Base-by-base conservation (phyloP, 2,888 invertebrate genomes). In the Philhelius pedissequus region DNA sequence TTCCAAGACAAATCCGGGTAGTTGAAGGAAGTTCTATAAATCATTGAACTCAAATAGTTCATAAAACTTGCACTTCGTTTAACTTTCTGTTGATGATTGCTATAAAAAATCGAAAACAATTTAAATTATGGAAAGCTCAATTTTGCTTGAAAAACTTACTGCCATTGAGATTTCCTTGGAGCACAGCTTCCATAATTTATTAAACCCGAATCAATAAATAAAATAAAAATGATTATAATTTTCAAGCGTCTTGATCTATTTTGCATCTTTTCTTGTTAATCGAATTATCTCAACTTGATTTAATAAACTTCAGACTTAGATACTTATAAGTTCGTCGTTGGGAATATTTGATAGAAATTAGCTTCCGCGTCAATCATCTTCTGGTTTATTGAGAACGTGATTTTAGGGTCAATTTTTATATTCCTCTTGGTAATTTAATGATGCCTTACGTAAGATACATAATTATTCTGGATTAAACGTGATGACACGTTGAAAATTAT, bases 311-410 rank as follows among this genome's bases (percentile, higher is more conserved):
- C 48, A 32, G 25, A 56, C 40, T 27, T 73, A 9, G 62, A 25
- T 73, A 62, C 66, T 73, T 83, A 83, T 83, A 50, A 56, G 43
- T 64, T 78, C 69, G 32, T 78, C 69, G 32, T 22, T 30, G 27
- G 9, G 9, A 27, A 48, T 11, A 7, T 43, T 18, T 18, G 18
- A 43, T 43, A 43, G 1, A 18, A 4, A 18, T 48, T 64, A 22
- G 32, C 64, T 38, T 60, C 52, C 50, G 18, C 30, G 2, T 80
- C 52, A 69, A 75, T 58, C 54, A 58, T 20, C 66, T 68, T 73
- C 45, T 60, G 68, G 50, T 52, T 9, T 62, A 68, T 62, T 22
- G 52, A 54, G 60, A 82, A 82, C 78, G 82, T 82, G 82, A 54
- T 54, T 20, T 13, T 20, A 48, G 52, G 45, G n/a, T 4, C 48